A percentile compares a stretch with the other conserved stretches of the same genome.
These are phyloP conservation scores for Sapajus apella DNA, from an alignment of 2,113 vertebrate species.

Conservation along the genomic window DNA sequence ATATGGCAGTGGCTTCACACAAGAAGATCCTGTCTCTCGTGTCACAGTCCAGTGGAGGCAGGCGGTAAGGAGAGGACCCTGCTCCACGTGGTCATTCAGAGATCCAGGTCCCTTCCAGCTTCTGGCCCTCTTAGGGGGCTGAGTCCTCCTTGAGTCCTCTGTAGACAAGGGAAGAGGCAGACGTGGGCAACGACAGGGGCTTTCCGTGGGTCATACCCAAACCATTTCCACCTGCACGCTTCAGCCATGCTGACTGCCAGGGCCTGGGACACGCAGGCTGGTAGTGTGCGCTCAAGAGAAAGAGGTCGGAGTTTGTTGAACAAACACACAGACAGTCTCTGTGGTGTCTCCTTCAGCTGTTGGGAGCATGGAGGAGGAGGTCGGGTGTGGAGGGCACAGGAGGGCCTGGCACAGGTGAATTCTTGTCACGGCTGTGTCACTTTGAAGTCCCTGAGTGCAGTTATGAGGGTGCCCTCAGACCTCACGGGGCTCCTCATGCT, in stretches of 20 bases:
- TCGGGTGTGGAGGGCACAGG: rapidly evolving
- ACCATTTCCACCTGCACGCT: rapidly evolving
- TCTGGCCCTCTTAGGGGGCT: not conserved
- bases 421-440: rapidly evolving
- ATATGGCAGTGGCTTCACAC: rapidly evolving
- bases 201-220: not conserved
- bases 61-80: no score
- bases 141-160: not conserved
- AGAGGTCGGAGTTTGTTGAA: not conserved
- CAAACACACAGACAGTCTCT: not conserved
- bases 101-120: not conserved
- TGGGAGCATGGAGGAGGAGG: rapidly evolving
- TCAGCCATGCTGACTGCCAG: not conserved
- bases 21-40: rapidly evolving
- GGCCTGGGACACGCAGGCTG: rapidly evolving
- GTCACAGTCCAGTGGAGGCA: rapidly evolving
- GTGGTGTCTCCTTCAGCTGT: rapidly evolving
- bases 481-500: rapidly evolving
- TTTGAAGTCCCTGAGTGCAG: rapidly evolving
- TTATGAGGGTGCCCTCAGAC: rapidly evolving
- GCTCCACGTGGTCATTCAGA: not conserved
- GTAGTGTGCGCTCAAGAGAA: no score
- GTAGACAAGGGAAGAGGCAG: not conserved
- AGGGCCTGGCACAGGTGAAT: rapidly evolving
- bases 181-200: rapidly evolving